Evolutionary conservation across 2,797 vertebrate species (phyloP).

Genomic region (Gephyroberyx darwinii): DNA sequence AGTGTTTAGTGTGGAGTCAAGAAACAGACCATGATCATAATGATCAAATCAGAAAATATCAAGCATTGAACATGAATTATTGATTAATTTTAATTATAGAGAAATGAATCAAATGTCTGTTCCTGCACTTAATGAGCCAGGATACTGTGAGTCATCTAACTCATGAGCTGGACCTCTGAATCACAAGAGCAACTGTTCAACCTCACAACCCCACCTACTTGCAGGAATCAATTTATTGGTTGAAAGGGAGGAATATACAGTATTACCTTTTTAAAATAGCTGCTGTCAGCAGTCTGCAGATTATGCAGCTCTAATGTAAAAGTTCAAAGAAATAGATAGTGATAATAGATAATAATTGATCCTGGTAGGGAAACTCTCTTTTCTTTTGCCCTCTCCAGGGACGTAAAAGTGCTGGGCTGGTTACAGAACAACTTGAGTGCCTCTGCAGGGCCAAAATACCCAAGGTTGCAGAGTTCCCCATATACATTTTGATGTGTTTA

Average conservation of each 20-base stretch:
- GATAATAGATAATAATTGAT: too few relatives aligned
- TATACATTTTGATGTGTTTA: neutral
- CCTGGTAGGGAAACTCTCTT: too few relatives aligned
- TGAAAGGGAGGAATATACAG: neutral
- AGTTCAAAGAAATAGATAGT: neutral
- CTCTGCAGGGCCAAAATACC: neutral
- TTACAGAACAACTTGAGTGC: too few relatives aligned
- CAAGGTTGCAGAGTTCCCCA: too few relatives aligned
- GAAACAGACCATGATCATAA: neutral
- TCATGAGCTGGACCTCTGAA: too few relatives aligned
- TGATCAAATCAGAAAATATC: neutral
- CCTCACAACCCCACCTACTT: neutral
- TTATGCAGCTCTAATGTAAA: too few relatives aligned
- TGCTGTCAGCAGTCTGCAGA: neutral
- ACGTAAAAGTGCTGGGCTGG: too few relatives aligned
- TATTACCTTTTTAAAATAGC: neutral
- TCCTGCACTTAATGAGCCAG: neutral
- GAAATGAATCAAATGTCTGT: neutral
- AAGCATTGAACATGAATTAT: neutral
- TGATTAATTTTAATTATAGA: neutral
- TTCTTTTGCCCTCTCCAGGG: too few relatives aligned
- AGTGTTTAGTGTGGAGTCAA: neutral
- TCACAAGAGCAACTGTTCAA: neutral
- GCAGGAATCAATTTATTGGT: conserved; percentile 2
- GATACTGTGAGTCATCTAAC: too few relatives aligned